Percentiles rank a stretch among this genome's conserved stretches.
Evolutionary conservation across 2,797 vertebrate genomes (phyloP).

Genomic region (Zenarchopterus dispar): DNA sequence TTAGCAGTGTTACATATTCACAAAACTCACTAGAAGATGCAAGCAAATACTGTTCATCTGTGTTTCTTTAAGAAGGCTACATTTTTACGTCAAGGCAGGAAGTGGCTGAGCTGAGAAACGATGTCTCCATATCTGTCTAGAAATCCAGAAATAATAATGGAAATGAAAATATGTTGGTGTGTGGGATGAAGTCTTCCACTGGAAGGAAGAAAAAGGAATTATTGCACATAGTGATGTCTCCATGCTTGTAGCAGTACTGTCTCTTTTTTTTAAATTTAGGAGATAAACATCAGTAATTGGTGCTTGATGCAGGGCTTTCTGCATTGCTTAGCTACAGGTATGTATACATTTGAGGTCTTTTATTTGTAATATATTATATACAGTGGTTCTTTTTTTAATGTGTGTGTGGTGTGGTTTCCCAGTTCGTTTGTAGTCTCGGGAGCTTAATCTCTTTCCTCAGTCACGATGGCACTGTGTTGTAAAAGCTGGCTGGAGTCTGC

Average conservation of each 20-base stretch:
- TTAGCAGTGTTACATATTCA: slow-evolving; percentile 16
- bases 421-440: slow-evolving; percentile 47
- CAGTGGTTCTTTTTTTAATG: slow-evolving; percentile 45
- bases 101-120: slow-evolving; percentile 50
- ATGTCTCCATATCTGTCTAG: slow-evolving; percentile 53
- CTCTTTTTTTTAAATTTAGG: slow-evolving; percentile 75
- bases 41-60: slow-evolving; percentile 5
- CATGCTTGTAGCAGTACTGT: slow-evolving; percentile 69
- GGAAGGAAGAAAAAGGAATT: slow-evolving; percentile 68
- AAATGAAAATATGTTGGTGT: slow-evolving; percentile 70
- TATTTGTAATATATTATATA: slow-evolving; percentile 39
- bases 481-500: slow-evolving; percentile 46
- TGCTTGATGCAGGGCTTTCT: slow-evolving; percentile 58
- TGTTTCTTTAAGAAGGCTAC: slow-evolving; percentile 25
- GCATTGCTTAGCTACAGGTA: slow-evolving; percentile 57
- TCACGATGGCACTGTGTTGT: slow-evolving; percentile 35
- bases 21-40: not conserved
- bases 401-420: slow-evolving; percentile 35
- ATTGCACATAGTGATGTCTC: slow-evolving; percentile 67
- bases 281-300: slow-evolving; percentile 80
- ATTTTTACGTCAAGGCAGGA: slow-evolving; percentile 34
- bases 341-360: slow-evolving; percentile 32
- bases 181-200: slow-evolving; percentile 57
- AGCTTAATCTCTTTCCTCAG: slow-evolving; percentile 56
- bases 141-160: slow-evolving; percentile 75